Evolutionary conservation across 2,797 vertebrate species (phyloP).

Genomic region (Sebastes hubbsi): DNA sequence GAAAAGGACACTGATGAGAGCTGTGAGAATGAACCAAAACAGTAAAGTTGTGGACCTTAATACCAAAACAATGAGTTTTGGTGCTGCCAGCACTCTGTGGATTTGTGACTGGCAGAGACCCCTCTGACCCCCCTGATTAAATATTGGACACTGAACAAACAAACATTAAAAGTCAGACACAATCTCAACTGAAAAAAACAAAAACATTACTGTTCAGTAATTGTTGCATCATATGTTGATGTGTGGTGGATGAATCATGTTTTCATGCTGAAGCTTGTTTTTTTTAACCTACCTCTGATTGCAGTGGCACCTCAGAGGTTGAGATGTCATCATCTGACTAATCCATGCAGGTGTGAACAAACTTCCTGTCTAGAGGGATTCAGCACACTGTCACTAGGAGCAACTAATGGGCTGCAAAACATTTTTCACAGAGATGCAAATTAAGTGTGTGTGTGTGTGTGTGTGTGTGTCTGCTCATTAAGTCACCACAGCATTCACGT

Average conservation of each 20-base stretch:
- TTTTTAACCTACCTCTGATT: slow-evolving; percentile 45
- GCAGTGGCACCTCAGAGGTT: background rate
- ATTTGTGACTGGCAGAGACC: background rate
- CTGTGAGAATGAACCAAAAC: no score
- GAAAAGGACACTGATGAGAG: no score
- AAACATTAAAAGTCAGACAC: no score
- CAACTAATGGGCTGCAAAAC: background rate
- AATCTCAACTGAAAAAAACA: background rate
- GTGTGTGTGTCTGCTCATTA: background rate
- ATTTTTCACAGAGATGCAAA: background rate
- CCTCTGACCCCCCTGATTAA: background rate
- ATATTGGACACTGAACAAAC: background rate
- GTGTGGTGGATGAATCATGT: background rate
- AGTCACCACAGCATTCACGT: background rate
- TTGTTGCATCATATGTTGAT: slow-evolving; percentile 9
- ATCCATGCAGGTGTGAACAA: background rate
- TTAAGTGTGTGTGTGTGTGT: no score
- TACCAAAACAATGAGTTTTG: no score
- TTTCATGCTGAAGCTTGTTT: slow-evolving; percentile 11
- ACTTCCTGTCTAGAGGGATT: background rate
- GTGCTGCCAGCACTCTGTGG: background rate
- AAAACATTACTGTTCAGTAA: background rate
- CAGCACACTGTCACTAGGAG: background rate
- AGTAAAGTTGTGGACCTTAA: no score
- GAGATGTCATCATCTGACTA: background rate